Evolutionary conservation across 1,140 invertebrate species (phyloP), one percentile per base, ranked within the genome.

Genomic region (Drosophila lacteicornis): DNA sequence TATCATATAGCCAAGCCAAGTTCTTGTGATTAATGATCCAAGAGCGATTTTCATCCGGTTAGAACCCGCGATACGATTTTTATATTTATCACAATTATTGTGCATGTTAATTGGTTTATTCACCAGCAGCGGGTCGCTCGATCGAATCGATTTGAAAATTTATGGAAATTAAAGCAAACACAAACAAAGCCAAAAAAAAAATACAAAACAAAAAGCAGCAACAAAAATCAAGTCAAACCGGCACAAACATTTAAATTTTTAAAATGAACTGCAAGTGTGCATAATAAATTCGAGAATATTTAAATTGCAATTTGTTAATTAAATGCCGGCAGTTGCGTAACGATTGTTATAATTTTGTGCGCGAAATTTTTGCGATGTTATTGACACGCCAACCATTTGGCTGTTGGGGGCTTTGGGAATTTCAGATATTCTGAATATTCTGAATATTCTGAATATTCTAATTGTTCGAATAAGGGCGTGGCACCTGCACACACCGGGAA

Each of bases 41-140:
- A 36, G 61, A 53, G 17, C 61, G 17, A 53, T 62, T 86, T 79
- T 80, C 60, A 87, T 87, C 84, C 84, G 84, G 85, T 88, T 87
- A 55, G 69, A 79, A 69, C 67, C 60, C 61, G 62, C 22, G 27
- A 42, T 58, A 59, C 36, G 27, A 42, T 42, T 50, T 22, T 73
- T 45, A 47, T 70, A 70, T 78, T 79, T 62, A 58, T 82, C 75
- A 69, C 55, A 57, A 57, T 75, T 69, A 66, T 45, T 82, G 50
- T 73, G 68, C 78, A 86, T 82, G 59, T 73, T 85, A 82, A 85
- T 85, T 85, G 73, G 82, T 85, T 85, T 85, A 86, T 85, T 85
- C 82, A 85, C 82, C 81, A 75, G 61, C 65, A 55, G 51, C 33
- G 51, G 53, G 19, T 55, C 53, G 53, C 19, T 56, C 38, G 55